These are phyloP conservation scores for Sarcophaga carnaria DNA, from an alignment of 2,888 invertebrate species.

Conservation along the genomic window DNA sequence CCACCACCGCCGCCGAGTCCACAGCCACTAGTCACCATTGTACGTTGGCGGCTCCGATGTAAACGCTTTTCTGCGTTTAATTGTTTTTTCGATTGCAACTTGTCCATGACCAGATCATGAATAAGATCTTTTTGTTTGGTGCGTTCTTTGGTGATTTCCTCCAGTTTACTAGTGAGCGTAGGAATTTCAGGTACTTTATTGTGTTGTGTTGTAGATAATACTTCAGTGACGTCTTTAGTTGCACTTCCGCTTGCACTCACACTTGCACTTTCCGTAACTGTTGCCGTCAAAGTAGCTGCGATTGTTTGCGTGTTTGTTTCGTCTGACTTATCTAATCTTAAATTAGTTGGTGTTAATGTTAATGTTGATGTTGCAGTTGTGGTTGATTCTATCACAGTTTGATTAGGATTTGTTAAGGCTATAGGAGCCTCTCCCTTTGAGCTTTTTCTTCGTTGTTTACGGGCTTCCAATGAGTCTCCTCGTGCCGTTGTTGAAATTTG, in stretches of 20 bases:
- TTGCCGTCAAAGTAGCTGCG: not conserved
- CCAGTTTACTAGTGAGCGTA: constrained; percentile 86
- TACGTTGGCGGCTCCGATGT: constrained; percentile 84
- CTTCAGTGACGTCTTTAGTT: constrained; percentile 6
- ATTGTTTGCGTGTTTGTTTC: constrained; percentile 22
- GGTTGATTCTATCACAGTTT: constrained; percentile 79
- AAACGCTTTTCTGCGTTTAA: constrained; percentile 85
- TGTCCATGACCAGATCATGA: constrained; percentile 91
- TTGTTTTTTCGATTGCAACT: constrained; percentile 87
- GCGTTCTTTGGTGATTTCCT: constrained; percentile 90
- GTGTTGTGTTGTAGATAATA: constrained; percentile 70
- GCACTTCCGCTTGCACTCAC: constrained; percentile 58
- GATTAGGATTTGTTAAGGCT: constrained; percentile 70
- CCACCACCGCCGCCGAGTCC: constrained; percentile 70
- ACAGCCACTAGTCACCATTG: constrained; percentile 76
- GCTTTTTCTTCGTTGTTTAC: constrained; percentile 84
- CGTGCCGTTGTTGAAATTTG: constrained; percentile 86
- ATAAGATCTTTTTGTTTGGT: constrained; percentile 92
- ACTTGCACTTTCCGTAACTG: constrained; percentile 45
- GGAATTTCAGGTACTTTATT: constrained; percentile 81
- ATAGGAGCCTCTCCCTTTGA: constrained; percentile 81
- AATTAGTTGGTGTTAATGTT: constrained; percentile 60
- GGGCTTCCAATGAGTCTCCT: constrained; percentile 85
- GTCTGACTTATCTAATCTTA: constrained; percentile 52
- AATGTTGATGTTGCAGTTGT: constrained; percentile 56